These are phyloP conservation scores for Saturnia pavonia DNA, from an alignment of 2,888 invertebrate species.

Conservation along the genomic window DNA sequence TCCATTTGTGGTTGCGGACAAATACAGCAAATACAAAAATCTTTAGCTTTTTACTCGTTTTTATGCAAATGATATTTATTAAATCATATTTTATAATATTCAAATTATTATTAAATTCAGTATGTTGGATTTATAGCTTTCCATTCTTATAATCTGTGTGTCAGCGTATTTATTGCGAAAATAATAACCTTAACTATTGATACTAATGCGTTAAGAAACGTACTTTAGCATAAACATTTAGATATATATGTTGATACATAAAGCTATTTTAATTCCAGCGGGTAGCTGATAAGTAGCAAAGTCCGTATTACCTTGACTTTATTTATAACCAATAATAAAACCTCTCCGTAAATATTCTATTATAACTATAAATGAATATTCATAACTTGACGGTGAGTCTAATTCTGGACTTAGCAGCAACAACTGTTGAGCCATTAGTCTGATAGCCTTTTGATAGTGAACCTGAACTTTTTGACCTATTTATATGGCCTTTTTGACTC, in stretches of 20 bases:
- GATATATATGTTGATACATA: conserved; percentile 53
- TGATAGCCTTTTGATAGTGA: too few relatives aligned
- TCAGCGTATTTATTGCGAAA: conserved; percentile 33
- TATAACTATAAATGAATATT: too few relatives aligned
- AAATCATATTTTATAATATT: too few relatives aligned
- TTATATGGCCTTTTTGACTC: too few relatives aligned
- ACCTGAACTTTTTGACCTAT: too few relatives aligned
- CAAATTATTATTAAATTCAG: too few relatives aligned
- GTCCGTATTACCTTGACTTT: neutral
- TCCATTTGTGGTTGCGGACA: neutral
- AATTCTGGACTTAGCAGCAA: too few relatives aligned
- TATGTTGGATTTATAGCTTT: neutral
- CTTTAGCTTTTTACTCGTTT: neutral
- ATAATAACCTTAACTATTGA: conserved; percentile 38
- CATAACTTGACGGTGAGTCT: too few relatives aligned
- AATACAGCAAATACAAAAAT: neutral
- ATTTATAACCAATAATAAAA: neutral
- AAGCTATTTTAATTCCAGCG: conserved; percentile 53
- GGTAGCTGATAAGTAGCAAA: conserved; percentile 21
- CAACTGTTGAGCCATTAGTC: too few relatives aligned
- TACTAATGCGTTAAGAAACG: conserved; percentile 46
- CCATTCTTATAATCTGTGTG: conserved; percentile 20
- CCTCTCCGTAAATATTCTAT: neutral
- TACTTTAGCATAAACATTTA: conserved; percentile 43
- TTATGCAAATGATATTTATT: too few relatives aligned